phyloP scores from a whole-genome alignment of 1,140 invertebrate genomes.

The Hetaerina americana region DNA sequence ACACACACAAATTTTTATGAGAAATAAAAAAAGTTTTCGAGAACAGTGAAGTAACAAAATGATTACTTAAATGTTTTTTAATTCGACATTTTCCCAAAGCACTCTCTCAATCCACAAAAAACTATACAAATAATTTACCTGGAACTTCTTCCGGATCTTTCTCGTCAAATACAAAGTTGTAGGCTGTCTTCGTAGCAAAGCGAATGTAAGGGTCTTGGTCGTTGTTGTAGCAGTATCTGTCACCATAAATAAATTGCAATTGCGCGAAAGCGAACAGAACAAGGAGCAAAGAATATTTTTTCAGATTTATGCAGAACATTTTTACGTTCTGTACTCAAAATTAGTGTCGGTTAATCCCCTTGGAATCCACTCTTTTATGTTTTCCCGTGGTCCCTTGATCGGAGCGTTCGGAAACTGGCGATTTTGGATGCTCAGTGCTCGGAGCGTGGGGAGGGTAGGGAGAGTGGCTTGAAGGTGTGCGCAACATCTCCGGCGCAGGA shows the following conservation, averaged over 20 bases:
- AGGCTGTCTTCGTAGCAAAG: slow-evolving; percentile 50
- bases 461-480: not conserved
- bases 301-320: no score
- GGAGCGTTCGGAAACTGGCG: not conserved
- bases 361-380: not conserved
- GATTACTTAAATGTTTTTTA: no score
- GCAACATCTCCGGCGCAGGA: not conserved
- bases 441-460: not conserved
- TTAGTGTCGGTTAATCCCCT: no score
- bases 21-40: no score
- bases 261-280: not conserved
- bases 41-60: no score
- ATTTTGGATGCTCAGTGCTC: not conserved
- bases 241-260: not conserved
- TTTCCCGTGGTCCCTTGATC: not conserved
- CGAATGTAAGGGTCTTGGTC: slow-evolving; percentile 42
- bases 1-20: no score
- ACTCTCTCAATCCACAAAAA: no score
- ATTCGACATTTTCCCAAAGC: no score
- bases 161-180: slow-evolving; percentile 30
- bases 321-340: no score
- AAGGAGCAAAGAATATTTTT: no score
- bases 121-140: no score
- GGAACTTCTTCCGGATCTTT: not conserved
- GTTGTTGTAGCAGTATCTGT: slow-evolving; percentile 39